Evolutionary conservation across 1,140 invertebrate genomes (phyloP), one percentile per base, ranked within the genome.

Genomic region (Magallana gigas): DNA sequence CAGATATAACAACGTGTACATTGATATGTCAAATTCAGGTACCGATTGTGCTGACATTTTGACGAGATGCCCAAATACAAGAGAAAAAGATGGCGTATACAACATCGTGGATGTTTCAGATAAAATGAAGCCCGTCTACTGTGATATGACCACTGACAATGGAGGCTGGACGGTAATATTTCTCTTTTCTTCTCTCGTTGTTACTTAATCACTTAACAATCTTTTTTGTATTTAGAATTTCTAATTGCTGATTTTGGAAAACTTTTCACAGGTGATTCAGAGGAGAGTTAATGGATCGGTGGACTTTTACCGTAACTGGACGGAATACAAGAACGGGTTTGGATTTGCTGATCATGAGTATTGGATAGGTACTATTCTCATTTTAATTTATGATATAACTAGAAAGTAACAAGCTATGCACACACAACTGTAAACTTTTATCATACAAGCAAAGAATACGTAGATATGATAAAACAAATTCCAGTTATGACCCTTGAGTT

Each of bases 81-180:
- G 36, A 71, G 11, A 3, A 18, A 29, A 71, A 71, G 36, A 71
- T 29, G 68, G 68, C 23, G 23, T 71, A 2, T 71, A 29, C 68
- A 36, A 11, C 12, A 71, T 71, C 29, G 14, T 29, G 4, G 36
- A 5, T 36, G 23, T 23, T 2, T 29, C 11, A 29, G 36, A 71
- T 8, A 29, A 71, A 12, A 29, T 4, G 68, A 71, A 71, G 23
- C 1, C 8, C 12, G 68, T 71, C 8, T 71, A 71, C 36, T 71
- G 68, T 71, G 68, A 48, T 29, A 29, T 71, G 68, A 48, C 68
- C 23, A 71, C 68, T 5, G 68, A 71, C 23, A 71, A 36, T 1
- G 68, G 68, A 23, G 68, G 68, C 29, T 71, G 68, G 68, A 71
- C 68, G 68, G 68, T 71, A 6, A n/a, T 6, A 16, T 71, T n/a